Evolutionary conservation across 92 coral and sea anemone genomes (phyloP).

Genomic region (Desmophyllum pertusum): DNA sequence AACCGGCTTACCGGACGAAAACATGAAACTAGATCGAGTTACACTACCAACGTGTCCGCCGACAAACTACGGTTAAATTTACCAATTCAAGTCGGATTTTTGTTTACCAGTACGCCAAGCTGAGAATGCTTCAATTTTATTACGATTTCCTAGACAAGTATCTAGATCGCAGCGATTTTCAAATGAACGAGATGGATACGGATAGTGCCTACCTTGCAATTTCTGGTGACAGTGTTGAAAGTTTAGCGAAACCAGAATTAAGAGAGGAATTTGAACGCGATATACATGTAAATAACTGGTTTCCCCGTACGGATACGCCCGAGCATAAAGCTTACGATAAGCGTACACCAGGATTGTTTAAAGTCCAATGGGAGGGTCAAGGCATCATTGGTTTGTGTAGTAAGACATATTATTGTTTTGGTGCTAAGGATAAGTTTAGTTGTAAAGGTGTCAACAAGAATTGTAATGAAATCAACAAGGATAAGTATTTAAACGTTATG

Average conservation of each 20-base stretch:
- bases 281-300: conserved; percentile 51
- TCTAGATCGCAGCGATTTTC: conserved; percentile 42
- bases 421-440: conserved; percentile 47
- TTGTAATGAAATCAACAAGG: no score
- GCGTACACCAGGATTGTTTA: conserved; percentile 48
- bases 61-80: no score
- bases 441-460: conserved; percentile 56
- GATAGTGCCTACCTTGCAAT: conserved; percentile 43
- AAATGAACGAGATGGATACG: conserved; percentile 23
- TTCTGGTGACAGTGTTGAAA: conserved; percentile 40
- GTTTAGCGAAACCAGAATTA: conserved; percentile 56
- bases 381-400: conserved; percentile 35
- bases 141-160: conserved; percentile 52
- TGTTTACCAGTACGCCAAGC: conserved; percentile 62
- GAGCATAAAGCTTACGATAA: conserved; percentile 48
- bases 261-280: conserved; percentile 27
- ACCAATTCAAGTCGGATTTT: conserved; percentile 37
- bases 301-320: conserved; percentile 49
- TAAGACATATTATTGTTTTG: conserved; percentile 60
- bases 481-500: conserved; percentile 35
- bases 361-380: conserved; percentile 17
- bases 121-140: conserved; percentile 53
- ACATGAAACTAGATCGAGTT: no score
- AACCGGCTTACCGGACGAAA: no score
- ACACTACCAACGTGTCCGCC: no score